A percentile compares a stretch with the other conserved stretches of the same genome.
These are phyloP conservation scores for Eurypyga helias DNA, from an alignment of 2,113 vertebrate genomes.

Conservation along the genomic window DNA sequence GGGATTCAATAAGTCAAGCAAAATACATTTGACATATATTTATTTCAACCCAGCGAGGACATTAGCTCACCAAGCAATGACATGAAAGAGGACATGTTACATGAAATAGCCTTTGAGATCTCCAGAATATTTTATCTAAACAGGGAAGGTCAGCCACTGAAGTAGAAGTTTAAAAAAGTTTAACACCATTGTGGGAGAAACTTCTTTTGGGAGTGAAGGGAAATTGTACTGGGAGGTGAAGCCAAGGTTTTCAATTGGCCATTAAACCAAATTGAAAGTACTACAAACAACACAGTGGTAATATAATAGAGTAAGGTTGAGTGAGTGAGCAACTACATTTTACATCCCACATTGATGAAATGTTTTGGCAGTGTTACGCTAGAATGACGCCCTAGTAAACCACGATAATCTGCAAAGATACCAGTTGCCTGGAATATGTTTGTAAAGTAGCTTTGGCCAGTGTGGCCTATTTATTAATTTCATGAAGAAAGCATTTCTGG, in stretches of 20 bases:
- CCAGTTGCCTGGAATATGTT: neutral
- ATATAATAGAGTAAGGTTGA: neutral
- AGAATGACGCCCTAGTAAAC: neutral
- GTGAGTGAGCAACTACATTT: slow-evolving; percentile 1
- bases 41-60: neutral
- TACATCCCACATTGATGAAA: neutral
- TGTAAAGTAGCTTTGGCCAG: neutral
- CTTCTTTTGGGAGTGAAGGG: neutral
- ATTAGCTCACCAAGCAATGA: neutral
- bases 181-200: neutral
- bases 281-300: neutral
- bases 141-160: neutral
- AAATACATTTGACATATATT: neutral
- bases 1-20: neutral
- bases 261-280: slow-evolving; percentile 21
- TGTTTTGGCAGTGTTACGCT: neutral
- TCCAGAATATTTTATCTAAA: neutral
- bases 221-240: neutral
- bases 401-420: neutral
- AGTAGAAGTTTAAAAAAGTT: neutral
- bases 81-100: neutral
- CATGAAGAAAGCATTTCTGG: neutral
- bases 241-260: neutral
- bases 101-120: neutral
- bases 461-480: neutral